Evolutionary conservation across 2,113 vertebrate species (phyloP).

Genomic region (Cariama cristata): DNA sequence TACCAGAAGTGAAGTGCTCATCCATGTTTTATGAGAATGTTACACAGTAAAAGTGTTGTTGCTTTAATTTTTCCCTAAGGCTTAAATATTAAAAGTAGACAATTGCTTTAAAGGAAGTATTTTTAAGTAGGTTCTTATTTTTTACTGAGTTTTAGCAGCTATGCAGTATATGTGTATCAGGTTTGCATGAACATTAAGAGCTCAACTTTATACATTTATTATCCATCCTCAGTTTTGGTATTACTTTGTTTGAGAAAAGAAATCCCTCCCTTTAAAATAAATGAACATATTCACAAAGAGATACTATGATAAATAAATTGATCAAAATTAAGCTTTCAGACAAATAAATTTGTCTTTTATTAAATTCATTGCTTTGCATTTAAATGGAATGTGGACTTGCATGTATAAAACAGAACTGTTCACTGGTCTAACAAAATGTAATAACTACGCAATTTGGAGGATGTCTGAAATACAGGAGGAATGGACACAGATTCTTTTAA

Average conservation of each 20-base stretch:
- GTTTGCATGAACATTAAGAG: neutral
- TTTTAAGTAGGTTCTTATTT: constrained; percentile 7
- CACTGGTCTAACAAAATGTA: neutral
- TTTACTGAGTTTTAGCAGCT: neutral
- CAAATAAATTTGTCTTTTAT: neutral
- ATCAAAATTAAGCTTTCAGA: neutral
- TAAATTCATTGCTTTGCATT: neutral
- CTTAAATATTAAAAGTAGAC: constrained; percentile 23
- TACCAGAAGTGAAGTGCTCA: neutral
- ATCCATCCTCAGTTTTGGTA: neutral
- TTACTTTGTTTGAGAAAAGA: neutral
- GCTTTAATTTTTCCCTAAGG: constrained; percentile 37
- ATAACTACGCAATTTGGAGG: neutral
- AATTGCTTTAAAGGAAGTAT: constrained; percentile 17
- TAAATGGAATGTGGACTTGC: neutral
- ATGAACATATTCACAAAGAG: neutral
- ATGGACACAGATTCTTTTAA: neutral
- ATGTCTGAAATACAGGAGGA: neutral
- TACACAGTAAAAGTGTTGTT: neutral
- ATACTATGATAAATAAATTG: neutral
- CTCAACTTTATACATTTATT: neutral
- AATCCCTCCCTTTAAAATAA: neutral
- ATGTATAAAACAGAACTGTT: neutral
- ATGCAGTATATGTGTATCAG: neutral
- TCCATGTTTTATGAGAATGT: constrained; percentile 13